A percentile compares a stretch with the other conserved stretches of the same genome.
Evolutionary conservation across 92 coral and sea anemone genomes (phyloP).

Genomic region (Virgularia gustaviana): DNA sequence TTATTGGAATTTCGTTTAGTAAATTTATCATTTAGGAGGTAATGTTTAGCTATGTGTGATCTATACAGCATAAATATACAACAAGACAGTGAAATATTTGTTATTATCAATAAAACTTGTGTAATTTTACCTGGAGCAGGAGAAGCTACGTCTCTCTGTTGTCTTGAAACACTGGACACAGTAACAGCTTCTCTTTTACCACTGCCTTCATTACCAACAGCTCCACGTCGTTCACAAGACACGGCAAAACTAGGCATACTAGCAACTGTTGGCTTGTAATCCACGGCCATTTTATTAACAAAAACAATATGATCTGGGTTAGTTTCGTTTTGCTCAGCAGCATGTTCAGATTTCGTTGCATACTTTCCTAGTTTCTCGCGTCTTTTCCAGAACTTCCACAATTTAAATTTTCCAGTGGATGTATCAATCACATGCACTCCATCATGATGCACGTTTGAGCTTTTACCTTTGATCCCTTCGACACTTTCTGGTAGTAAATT

Average conservation of each 20-base stretch:
- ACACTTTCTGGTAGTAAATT: slow-evolving; percentile 12
- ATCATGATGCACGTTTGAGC: not conserved
- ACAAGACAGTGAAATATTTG: too few relatives aligned
- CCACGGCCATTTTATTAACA: slow-evolving; percentile 32
- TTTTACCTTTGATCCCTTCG: slow-evolving; percentile 1
- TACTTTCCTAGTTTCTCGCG: slow-evolving; percentile 11
- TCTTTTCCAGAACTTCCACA: slow-evolving; percentile 25
- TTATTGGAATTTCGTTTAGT: too few relatives aligned
- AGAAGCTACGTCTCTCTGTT: slow-evolving; percentile 16
- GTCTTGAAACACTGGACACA: slow-evolving; percentile 39
- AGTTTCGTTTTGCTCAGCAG: slow-evolving; percentile 5
- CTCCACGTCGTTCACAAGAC: slow-evolving; percentile 58
- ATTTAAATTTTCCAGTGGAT: slow-evolving; percentile 25
- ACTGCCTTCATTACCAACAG: slow-evolving; percentile 42
- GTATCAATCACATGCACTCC: slow-evolving; percentile 29
- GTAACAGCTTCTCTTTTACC: slow-evolving; percentile 40
- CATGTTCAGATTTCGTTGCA: slow-evolving; percentile 20
- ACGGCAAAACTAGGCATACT: slow-evolving; percentile 36
- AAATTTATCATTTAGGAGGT: too few relatives aligned
- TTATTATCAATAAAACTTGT: too few relatives aligned
- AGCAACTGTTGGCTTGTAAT: slow-evolving; percentile 9
- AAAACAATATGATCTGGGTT: slow-evolving; percentile 20
- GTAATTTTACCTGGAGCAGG: slow-evolving; percentile 11
- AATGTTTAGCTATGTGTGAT: too few relatives aligned
- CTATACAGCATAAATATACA: too few relatives aligned